Conservation (phyloP, 2,888 invertebrate species). For the Rhagonycha lutea region DNA sequence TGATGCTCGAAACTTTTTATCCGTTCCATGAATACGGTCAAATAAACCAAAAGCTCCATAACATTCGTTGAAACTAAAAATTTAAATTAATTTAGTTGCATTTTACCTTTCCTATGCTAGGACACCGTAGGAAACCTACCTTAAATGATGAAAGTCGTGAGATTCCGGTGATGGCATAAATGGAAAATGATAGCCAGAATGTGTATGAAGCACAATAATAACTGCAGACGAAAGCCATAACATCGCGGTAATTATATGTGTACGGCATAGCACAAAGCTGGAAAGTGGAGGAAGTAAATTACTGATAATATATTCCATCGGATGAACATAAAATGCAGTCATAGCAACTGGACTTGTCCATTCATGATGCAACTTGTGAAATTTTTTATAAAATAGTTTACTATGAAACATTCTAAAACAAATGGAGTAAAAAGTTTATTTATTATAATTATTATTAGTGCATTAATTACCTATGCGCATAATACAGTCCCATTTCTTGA, state of each 20-base stretch:
- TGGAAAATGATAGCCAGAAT: background rate
- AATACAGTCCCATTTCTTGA: background rate
- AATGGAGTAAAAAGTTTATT: background rate
- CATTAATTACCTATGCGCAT: background rate
- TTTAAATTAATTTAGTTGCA: background rate
- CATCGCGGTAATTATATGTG: background rate
- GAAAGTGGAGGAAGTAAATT: background rate
- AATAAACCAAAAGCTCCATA: slow-evolving; percentile 81
- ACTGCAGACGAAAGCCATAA: background rate
- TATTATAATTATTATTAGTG: background rate
- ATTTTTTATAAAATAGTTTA: background rate
- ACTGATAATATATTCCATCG: background rate
- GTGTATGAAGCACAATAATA: background rate
- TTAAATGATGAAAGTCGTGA: background rate
- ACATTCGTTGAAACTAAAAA: slow-evolving; percentile 77
- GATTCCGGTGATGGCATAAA: background rate
- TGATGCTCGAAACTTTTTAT: slow-evolving; percentile 74
- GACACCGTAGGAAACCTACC: background rate
- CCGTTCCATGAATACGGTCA: slow-evolving; percentile 83
- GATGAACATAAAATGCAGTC: background rate
- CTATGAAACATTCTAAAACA: background rate
- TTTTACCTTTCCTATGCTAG: too few species aligned
- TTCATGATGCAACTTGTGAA: background rate
- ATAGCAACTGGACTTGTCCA: background rate
- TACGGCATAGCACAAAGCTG: background rate